phyloP scores from a whole-genome alignment of 1,140 invertebrate species.

The Grapholita molesta region DNA sequence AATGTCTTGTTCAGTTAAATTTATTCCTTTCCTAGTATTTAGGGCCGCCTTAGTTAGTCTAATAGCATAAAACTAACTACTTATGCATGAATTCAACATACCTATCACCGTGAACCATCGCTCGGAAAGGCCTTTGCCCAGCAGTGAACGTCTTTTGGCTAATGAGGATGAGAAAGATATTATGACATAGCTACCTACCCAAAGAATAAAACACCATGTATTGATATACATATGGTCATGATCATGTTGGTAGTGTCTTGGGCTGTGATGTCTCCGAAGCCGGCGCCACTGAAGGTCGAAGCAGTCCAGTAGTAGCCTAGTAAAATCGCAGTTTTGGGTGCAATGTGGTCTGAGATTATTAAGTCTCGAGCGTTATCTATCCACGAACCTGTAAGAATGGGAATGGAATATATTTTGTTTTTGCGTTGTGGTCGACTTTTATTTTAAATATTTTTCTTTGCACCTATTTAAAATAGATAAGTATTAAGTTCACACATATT shows the following conservation, averaged over 20 bases:
- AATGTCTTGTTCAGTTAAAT: no score
- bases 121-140: no score
- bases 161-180: no score
- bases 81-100: no score
- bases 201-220: slow-evolving; percentile 71
- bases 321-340: slow-evolving; percentile 59
- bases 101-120: no score
- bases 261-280: slow-evolving; percentile 72
- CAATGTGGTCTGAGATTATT: slow-evolving; percentile 39
- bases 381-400: slow-evolving; percentile 48
- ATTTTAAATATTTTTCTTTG: not conserved
- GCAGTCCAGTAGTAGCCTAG: slow-evolving; percentile 71
- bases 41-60: no score
- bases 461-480: no score
- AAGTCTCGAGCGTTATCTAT: slow-evolving; percentile 50
- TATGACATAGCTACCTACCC: slow-evolving; percentile 56
- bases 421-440: slow-evolving; percentile 12
- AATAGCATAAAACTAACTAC: no score
- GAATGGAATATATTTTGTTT: slow-evolving; percentile 20
- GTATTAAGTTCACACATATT: no score
- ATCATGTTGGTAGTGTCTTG: slow-evolving; percentile 63
- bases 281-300: slow-evolving; percentile 63
- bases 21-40: no score
- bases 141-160: no score
- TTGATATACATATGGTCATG: slow-evolving; percentile 60